Conservation (phyloP, 2,888 invertebrate species). For the Linyphia triangularis region DNA sequence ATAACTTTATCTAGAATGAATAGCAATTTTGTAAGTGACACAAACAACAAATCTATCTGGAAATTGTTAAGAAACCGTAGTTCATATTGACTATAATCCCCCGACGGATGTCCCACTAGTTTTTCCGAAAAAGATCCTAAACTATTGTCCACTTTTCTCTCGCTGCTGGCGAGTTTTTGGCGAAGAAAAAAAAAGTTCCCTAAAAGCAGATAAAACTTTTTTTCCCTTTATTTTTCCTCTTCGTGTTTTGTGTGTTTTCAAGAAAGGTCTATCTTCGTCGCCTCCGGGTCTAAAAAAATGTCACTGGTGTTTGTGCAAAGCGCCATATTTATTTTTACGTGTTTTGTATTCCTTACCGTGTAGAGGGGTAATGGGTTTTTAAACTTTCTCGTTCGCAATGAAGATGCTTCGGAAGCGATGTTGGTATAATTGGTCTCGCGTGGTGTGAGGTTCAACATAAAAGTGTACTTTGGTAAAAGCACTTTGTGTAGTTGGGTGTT, state of each 20-base stretch:
- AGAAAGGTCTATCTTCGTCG: constrained; percentile 25
- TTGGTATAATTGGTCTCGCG: neutral
- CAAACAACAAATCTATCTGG: too few species aligned
- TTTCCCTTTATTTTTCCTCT: constrained; percentile 7
- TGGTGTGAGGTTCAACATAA: neutral
- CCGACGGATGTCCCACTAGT: neutral
- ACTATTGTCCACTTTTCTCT: neutral
- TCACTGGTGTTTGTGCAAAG: constrained; percentile 17
- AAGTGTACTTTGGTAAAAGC: neutral
- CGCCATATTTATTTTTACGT: constrained; percentile 11
- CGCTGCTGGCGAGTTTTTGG: constrained; percentile 10
- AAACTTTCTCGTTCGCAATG: neutral
- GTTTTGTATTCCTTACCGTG: neutral
- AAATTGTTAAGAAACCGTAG: too few species aligned
- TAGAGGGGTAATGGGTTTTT: neutral
- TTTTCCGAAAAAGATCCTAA: neutral
- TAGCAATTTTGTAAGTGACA: too few species aligned
- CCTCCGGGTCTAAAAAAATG: constrained; percentile 9
- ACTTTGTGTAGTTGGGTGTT: neutral
- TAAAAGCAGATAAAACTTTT: constrained; percentile 38
- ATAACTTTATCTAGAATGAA: too few species aligned
- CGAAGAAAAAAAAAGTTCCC: neutral
- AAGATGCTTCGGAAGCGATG: neutral
- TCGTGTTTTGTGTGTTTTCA: neutral
- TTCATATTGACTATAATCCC: neutral